Percentiles rank a stretch among this genome's conserved stretches.
phyloP scores from a whole-genome alignment of 2,797 vertebrate genomes.

The Ispidina picta region DNA sequence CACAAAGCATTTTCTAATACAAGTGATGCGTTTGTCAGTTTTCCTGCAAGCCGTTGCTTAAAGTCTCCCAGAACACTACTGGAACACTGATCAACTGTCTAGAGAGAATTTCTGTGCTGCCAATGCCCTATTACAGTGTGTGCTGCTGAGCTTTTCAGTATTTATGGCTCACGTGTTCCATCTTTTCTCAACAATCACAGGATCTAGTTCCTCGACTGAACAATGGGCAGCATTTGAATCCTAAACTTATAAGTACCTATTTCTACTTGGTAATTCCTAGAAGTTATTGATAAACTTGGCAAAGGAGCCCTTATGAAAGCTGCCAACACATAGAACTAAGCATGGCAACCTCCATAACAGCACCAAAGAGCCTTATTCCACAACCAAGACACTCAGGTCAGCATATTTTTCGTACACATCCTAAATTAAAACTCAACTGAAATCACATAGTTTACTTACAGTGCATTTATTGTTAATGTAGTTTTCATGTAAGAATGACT shows the following conservation, averaged over 20 bases:
- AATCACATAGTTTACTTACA: constrained; percentile 73
- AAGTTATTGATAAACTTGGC: not conserved
- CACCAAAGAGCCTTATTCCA: not conserved
- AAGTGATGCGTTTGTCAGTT: not conserved
- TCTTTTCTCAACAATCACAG: not conserved
- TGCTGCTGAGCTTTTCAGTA: not conserved
- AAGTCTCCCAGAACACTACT: not conserved
- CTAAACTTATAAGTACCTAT: not conserved
- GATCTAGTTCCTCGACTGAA: not conserved
- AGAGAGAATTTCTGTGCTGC: not conserved
- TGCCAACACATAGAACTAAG: not conserved
- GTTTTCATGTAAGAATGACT: constrained; percentile 78
- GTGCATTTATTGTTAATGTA: constrained; percentile 78
- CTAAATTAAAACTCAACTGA: not conserved
- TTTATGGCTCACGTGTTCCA: not conserved
- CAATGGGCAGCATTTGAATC: not conserved
- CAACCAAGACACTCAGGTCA: not conserved
- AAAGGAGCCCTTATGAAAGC: not conserved
- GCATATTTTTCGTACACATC: not conserved
- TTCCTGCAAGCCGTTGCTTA: not conserved
- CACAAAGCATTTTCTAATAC: not conserved
- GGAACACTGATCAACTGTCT: not conserved
- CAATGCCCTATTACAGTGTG: not conserved
- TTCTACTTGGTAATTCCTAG: not conserved
- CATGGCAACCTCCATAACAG: not conserved